Evolutionary conservation across 2,888 invertebrate species (phyloP).

Genomic region (Campaea margaritaria): DNA sequence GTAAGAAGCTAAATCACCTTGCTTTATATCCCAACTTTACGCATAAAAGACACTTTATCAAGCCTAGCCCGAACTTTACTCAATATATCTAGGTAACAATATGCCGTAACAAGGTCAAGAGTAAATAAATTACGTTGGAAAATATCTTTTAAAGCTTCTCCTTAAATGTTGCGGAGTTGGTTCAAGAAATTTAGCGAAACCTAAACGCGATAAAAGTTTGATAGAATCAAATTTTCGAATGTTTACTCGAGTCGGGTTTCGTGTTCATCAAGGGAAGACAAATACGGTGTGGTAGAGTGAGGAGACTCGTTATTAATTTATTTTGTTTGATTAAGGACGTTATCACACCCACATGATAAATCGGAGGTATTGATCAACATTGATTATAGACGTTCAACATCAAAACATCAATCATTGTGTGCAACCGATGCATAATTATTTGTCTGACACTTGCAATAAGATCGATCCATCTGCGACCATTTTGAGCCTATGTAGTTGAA

Average conservation of each 20-base stretch:
- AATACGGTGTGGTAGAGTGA: slow-evolving; percentile 16
- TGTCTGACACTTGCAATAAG: too few species aligned
- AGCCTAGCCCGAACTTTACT: slow-evolving; percentile 45
- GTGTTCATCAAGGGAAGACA: slow-evolving; percentile 21
- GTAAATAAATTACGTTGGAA: slow-evolving; percentile 19
- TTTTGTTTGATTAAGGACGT: slow-evolving; percentile 24
- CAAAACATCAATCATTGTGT: too few species aligned
- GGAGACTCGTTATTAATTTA: slow-evolving; percentile 31
- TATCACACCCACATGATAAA: too few species aligned
- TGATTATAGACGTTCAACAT: too few species aligned
- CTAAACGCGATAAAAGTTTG: slow-evolving; percentile 12
- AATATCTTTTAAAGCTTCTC: neutral
- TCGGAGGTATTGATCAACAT: too few species aligned
- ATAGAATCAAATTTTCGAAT: slow-evolving; percentile 21
- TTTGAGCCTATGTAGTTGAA: too few species aligned
- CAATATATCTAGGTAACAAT: slow-evolving; percentile 47
- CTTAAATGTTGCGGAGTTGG: slow-evolving; percentile 1
- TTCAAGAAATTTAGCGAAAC: slow-evolving; percentile 9
- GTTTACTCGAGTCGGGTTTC: slow-evolving; percentile 19
- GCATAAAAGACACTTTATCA: slow-evolving; percentile 55
- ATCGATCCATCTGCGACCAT: too few species aligned
- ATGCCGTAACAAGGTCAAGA: slow-evolving; percentile 37
- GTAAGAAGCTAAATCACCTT: slow-evolving; percentile 48
- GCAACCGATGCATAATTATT: too few species aligned
- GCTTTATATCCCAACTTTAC: slow-evolving; percentile 56